Conservation (phyloP, 1,140 invertebrate genomes). For the Triops longicaudatus region DNA sequence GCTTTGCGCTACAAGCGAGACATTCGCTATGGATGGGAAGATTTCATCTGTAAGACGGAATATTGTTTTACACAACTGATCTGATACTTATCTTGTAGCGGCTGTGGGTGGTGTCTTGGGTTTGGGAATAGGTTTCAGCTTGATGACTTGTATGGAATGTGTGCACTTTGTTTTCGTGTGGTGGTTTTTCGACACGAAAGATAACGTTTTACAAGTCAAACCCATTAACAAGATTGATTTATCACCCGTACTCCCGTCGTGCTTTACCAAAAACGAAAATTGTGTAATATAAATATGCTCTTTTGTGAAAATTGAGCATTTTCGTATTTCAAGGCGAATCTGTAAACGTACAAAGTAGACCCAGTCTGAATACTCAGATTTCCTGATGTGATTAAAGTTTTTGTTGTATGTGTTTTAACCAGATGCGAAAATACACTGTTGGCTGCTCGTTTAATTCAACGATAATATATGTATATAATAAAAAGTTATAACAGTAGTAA, state of each 20-base stretch:
- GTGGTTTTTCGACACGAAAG: constrained; percentile 3
- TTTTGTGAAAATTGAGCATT: no score
- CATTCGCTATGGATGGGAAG: constrained; percentile 29
- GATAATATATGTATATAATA: no score
- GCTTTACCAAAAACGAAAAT: not conserved
- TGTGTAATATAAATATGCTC: not conserved
- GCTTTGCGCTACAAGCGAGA: constrained; percentile 25
- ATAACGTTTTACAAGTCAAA: not conserved
- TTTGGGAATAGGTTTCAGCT: constrained; percentile 50
- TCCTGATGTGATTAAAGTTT: no score
- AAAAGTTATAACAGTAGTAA: no score
- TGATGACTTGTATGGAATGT: constrained; percentile 48
- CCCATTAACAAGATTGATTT: not conserved
- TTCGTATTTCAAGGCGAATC: no score
- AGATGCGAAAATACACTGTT: no score
- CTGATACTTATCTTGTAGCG: constrained; percentile 37
- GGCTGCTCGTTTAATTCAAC: no score
- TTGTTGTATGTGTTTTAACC: no score
- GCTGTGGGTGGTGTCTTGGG: constrained; percentile 50
- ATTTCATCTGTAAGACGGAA: constrained; percentile 27
- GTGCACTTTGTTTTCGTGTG: constrained; percentile 44
- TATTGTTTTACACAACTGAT: not conserved
- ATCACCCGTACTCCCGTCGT: not conserved
- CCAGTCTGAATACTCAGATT: no score
- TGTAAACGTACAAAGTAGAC: no score